Percentiles rank a stretch among this genome's conserved stretches.
These are phyloP conservation scores for Tetrax tetrax DNA, from an alignment of 2,113 vertebrate genomes.

Conservation along the genomic window DNA sequence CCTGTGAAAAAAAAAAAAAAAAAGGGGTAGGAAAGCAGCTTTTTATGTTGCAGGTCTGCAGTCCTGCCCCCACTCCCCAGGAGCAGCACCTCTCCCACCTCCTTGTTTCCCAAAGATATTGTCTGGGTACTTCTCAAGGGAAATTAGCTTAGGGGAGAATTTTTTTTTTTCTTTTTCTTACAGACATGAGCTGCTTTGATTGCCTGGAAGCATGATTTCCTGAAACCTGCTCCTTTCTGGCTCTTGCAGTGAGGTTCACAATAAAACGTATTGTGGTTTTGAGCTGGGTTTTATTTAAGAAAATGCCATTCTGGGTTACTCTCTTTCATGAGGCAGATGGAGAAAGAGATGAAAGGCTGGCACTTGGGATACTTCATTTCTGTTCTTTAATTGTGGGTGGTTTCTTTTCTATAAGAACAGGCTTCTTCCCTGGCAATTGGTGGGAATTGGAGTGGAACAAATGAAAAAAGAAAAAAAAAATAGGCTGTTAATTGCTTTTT, in stretches of 20 bases:
- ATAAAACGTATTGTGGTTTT: conserved; percentile 47
- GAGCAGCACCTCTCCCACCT: conserved; percentile 3
- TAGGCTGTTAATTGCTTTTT: neutral
- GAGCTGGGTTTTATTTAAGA: conserved; percentile 49
- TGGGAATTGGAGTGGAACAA: conserved; percentile 28
- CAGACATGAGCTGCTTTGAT: conserved; percentile 53
- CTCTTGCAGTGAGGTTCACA: conserved; percentile 55
- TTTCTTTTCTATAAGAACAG: conserved; percentile 20
- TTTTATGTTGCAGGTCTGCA: neutral
- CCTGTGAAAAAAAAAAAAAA: no score
- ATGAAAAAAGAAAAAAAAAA: neutral
- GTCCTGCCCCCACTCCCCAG: neutral
- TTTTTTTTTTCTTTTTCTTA: neutral
- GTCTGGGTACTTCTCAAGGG: neutral
- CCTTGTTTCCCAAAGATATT: neutral
- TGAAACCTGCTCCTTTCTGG: conserved; percentile 67
- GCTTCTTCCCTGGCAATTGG: neutral
- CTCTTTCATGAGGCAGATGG: conserved; percentile 45
- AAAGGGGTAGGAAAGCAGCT: neutral
- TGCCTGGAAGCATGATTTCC: conserved; percentile 60
- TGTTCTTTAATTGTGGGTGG: conserved; percentile 27
- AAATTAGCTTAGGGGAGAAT: conserved; percentile 1
- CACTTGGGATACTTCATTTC: conserved; percentile 13
- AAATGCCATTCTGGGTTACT: conserved; percentile 26
- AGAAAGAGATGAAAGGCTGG: conserved; percentile 59